A percentile compares a stretch with the other conserved stretches of the same genome.
Evolutionary conservation across 2,797 vertebrate genomes (phyloP).

Genomic region (Eutrigla gurnardus): DNA sequence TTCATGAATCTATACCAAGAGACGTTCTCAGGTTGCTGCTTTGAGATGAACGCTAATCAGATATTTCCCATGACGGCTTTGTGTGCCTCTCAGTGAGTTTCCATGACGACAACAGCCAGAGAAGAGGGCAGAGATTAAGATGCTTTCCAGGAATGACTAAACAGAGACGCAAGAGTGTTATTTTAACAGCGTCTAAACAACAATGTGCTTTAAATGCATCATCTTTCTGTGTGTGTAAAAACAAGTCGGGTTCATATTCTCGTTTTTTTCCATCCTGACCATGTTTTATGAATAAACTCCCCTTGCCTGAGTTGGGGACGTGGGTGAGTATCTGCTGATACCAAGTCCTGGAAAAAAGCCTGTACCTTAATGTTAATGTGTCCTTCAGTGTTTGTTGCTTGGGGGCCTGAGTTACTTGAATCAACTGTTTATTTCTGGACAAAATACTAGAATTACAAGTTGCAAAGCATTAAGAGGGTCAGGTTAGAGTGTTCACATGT

Average conservation of each 20-base stretch:
- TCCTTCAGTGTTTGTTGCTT: too few relatives aligned
- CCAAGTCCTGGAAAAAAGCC: not conserved
- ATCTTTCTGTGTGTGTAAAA: not conserved
- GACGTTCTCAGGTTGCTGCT: not conserved
- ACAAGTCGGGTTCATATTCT: not conserved
- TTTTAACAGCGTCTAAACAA: constrained; percentile 55
- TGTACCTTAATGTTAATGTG: not conserved
- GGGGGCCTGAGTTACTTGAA: too few relatives aligned
- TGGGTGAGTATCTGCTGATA: not conserved
- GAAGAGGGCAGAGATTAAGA: constrained; percentile 39
- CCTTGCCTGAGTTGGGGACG: too few relatives aligned
- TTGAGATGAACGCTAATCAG: constrained; percentile 10
- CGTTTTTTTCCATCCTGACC: not conserved
- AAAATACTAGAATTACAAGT: too few relatives aligned
- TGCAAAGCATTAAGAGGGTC: too few relatives aligned
- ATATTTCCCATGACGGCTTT: constrained; percentile 36
- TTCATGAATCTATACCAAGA: not conserved
- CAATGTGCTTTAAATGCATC: constrained; percentile 6
- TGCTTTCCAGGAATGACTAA: constrained; percentile 55
- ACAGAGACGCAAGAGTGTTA: constrained; percentile 50
- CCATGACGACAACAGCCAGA: constrained; percentile 46
- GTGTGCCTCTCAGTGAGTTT: constrained; percentile 41
- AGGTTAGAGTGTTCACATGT: too few relatives aligned
- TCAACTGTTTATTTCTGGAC: too few relatives aligned
- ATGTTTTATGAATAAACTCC: too few relatives aligned